phyloP scores from a whole-genome alignment of 2,797 vertebrate species.

The Sebastes dallii region DNA sequence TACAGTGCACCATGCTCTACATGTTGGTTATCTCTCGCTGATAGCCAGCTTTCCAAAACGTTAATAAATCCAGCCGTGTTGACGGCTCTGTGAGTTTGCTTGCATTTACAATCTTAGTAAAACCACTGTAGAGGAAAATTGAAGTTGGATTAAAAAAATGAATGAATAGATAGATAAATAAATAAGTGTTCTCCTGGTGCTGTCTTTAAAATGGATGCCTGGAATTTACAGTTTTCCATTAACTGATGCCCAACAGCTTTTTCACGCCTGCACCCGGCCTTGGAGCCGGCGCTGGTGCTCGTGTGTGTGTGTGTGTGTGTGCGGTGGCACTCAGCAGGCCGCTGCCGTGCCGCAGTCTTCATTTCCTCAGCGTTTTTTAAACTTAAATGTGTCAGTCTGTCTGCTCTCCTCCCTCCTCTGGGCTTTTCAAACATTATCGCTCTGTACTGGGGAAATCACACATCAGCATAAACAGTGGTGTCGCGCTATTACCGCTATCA shows the following conservation, averaged over 20 bases:
- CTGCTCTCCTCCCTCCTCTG: conserved; percentile 36
- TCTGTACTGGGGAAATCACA: conserved; percentile 53
- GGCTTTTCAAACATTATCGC: conserved; percentile 67
- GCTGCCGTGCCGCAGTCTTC: conserved; percentile 40
- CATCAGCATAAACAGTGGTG: conserved; percentile 68
- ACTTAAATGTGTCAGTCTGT: conserved; percentile 61
- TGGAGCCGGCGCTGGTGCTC: conserved; percentile 28
- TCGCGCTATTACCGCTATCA: conserved; percentile 58
- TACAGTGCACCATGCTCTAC: conserved; percentile 72
- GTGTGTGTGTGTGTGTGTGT: conserved; percentile 28
- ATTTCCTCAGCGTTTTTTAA: conserved; percentile 58
- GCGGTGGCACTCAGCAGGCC: conserved; percentile 47
- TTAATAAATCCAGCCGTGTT: conserved; percentile 82
- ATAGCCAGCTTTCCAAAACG: conserved; percentile 80
- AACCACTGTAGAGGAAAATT: conserved; percentile 87
- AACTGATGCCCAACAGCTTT: conserved; percentile 81
- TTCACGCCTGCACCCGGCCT: conserved; percentile 65
- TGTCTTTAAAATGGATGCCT: conserved; percentile 82
- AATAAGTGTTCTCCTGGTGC: conserved; percentile 81
- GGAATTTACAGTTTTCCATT: conserved; percentile 85
- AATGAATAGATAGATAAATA: conserved; percentile 84
- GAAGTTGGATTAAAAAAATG: conserved; percentile 83
- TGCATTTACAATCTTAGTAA: conserved; percentile 85
- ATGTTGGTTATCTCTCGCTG: conserved; percentile 80
- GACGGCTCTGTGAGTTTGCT: conserved; percentile 77